phyloP scores from a whole-genome alignment of 2,113 vertebrate genomes.

The Strigops habroptila region DNA sequence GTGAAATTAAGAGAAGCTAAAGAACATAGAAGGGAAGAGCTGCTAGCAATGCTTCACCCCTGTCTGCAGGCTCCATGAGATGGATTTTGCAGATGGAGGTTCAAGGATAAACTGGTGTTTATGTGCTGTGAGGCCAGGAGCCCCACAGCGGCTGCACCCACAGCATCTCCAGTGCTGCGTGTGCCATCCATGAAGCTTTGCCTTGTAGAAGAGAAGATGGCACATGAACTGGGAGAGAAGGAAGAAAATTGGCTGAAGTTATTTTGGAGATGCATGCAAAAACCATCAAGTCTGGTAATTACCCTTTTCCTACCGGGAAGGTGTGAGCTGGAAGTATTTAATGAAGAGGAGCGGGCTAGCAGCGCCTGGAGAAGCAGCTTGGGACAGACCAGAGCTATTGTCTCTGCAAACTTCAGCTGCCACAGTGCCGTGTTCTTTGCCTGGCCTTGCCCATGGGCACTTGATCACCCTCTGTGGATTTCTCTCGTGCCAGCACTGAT shows the following conservation, averaged over 20 bases:
- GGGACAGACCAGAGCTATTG: neutral
- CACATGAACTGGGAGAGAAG: neutral
- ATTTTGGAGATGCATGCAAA: neutral
- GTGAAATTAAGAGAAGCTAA: neutral
- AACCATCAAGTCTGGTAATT: neutral
- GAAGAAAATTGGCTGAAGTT: neutral
- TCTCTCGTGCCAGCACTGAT: neutral
- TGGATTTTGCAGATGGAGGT: neutral
- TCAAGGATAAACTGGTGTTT: neutral
- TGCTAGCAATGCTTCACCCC: accelerated
- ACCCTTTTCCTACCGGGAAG: neutral
- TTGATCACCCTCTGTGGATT: neutral
- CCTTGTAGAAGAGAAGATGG: neutral
- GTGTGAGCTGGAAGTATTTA: neutral
- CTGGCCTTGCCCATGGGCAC: neutral
- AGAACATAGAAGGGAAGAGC: neutral
- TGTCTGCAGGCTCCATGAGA: neutral
- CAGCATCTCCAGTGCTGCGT: accelerated
- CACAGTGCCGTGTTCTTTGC: neutral
- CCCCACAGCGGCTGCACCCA: neutral
- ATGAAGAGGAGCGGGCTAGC: neutral
- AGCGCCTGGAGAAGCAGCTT: neutral
- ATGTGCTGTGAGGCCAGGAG: neutral
- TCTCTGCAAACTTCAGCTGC: neutral
- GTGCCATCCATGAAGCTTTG: neutral